Conservation (phyloP, 2,888 invertebrate genomes). For the Troides helena region DNA sequence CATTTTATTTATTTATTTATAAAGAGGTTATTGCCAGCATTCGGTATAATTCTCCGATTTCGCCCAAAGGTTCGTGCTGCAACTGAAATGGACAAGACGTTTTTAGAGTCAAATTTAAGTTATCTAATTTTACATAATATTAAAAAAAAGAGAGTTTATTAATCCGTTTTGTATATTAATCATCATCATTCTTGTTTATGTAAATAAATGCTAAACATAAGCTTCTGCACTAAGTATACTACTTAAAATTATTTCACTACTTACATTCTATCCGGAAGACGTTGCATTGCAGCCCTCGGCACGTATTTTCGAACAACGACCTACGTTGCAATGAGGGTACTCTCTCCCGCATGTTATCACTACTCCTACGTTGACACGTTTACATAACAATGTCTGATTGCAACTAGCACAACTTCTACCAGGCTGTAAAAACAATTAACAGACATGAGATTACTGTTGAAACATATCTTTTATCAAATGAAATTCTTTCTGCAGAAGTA, state of each 20-base stretch:
- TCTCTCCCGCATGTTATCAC: not conserved
- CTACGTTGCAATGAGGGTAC: constrained; percentile 17
- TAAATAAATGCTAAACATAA: too few relatives aligned
- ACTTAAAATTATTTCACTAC: not conserved
- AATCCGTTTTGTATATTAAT: too few relatives aligned
- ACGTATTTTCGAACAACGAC: constrained; percentile 10
- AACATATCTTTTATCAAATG: not conserved
- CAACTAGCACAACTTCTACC: constrained; percentile 21
- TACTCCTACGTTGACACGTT: constrained; percentile 11
- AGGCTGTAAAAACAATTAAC: constrained; percentile 12
- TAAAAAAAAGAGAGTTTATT: not conserved
- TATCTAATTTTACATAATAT: too few relatives aligned
- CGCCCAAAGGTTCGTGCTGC: too few relatives aligned
- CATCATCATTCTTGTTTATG: too few relatives aligned
- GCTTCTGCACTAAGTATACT: not conserved
- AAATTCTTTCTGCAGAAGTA: too few relatives aligned
- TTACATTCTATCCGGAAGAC: constrained; percentile 8
- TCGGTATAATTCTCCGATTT: too few relatives aligned
- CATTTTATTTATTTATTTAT: too few relatives aligned
- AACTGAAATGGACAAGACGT: too few relatives aligned
- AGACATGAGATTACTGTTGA: not conserved
- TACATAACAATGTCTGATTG: constrained; percentile 18
- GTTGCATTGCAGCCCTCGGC: constrained; percentile 10
- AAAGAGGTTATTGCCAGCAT: too few relatives aligned
- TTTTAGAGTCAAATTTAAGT: too few relatives aligned